Conservation (phyloP, 2,797 vertebrate genomes). For the Acrossocheilus wenchowensis region DNA sequence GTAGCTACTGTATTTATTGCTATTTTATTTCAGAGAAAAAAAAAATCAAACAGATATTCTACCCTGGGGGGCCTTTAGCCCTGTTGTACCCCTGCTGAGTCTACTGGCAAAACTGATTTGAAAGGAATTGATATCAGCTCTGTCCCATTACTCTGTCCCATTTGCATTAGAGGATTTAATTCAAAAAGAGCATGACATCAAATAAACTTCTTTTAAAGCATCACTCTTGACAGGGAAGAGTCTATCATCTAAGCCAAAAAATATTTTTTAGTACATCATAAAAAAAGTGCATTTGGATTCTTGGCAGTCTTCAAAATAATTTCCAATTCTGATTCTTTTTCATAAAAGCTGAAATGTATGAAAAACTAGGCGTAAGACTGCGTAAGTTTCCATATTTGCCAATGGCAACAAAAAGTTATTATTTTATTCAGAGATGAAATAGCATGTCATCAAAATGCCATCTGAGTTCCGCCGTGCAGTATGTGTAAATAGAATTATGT, state of each 20-base stretch:
- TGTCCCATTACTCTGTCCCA: conserved; percentile 3
- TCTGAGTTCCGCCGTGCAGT: not conserved
- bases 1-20: not conserved
- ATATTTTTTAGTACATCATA: conserved; percentile 16
- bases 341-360: conserved; percentile 18
- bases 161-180: conserved; percentile 16
- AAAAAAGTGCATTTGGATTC: conserved; percentile 2
- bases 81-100: not conserved
- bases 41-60: not conserved
- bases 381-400: conserved; percentile 28
- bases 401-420: conserved; percentile 51
- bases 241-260: not conserved
- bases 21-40: not conserved
- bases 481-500: conserved; percentile 54
- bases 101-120: conserved; percentile 3
- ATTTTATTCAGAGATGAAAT: conserved; percentile 45
- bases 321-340: conserved; percentile 45
- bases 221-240: conserved; percentile 7
- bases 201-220: conserved; percentile 29
- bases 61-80: conserved; percentile 9
- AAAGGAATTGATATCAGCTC: conserved; percentile 9
- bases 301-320: conserved; percentile 25
- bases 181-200: conserved; percentile 23
- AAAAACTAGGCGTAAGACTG: not conserved
- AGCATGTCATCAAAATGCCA: conserved; percentile 43